Conservation (phyloP, 2,797 vertebrate species). For the Anisognathus igniventris region DNA sequence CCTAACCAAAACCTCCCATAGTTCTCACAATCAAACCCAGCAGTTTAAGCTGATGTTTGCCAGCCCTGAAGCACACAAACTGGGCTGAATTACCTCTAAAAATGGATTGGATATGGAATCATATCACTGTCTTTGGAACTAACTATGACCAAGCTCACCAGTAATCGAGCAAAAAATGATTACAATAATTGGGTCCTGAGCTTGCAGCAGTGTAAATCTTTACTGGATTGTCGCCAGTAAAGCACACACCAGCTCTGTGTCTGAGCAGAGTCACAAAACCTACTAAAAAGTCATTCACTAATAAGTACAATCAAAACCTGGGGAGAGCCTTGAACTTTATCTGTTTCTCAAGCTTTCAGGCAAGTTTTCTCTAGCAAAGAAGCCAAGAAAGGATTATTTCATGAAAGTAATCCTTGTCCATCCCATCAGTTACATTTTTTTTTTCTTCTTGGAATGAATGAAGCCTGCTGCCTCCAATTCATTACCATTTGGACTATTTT, state of each 20-base stretch:
- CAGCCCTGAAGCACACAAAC: background rate
- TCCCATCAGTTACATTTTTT: background rate
- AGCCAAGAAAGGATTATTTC: background rate
- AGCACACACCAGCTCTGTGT: background rate
- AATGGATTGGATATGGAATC: background rate
- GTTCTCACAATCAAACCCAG: background rate
- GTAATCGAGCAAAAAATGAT: accelerated
- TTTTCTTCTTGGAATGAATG: background rate
- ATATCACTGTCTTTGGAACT: background rate
- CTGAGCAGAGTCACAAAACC: background rate
- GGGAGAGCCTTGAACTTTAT: background rate
- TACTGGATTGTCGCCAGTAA: background rate
- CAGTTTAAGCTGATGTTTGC: background rate
- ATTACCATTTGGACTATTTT: background rate
- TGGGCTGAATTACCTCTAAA: background rate
- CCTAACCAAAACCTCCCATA: background rate
- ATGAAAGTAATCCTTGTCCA: background rate
- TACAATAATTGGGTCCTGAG: background rate
- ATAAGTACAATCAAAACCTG: background rate
- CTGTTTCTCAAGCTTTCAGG: background rate
- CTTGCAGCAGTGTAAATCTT: background rate
- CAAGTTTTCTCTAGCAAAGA: background rate
- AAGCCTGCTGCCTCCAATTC: background rate
- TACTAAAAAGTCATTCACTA: background rate
- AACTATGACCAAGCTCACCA: background rate